Conservation (phyloP, 2,797 vertebrate genomes). For the Sebastes vulpes region DNA sequence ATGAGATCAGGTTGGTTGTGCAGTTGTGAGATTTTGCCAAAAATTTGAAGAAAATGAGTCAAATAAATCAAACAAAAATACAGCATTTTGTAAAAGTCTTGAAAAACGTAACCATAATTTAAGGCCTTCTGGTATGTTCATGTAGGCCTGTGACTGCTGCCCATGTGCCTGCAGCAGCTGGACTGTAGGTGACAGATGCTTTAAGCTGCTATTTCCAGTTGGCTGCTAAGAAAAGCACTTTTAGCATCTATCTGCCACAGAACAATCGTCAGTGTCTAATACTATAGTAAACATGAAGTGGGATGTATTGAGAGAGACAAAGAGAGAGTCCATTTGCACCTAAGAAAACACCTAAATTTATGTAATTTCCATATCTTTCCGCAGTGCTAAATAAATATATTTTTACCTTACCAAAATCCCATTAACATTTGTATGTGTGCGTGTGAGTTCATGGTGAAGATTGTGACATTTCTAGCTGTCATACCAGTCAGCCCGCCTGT, state of each 20-base stretch:
- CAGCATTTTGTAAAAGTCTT: neutral
- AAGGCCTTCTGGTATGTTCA: neutral
- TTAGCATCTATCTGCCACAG: constrained; percentile 45
- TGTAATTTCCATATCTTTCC: neutral
- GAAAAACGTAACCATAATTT: neutral
- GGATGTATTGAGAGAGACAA: neutral
- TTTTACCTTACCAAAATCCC: neutral
- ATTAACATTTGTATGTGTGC: neutral
- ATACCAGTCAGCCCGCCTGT: constrained; percentile 24
- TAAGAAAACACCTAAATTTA: neutral
- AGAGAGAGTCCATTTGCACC: neutral
- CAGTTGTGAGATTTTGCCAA: neutral
- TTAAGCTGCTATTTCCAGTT: constrained; percentile 57
- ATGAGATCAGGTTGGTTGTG: no score
- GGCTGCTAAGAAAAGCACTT: constrained; percentile 30
- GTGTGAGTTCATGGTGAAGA: constrained; percentile 8
- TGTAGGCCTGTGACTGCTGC: constrained; percentile 3
- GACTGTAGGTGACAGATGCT: constrained; percentile 66
- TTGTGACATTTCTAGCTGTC: constrained; percentile 36
- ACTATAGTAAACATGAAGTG: neutral
- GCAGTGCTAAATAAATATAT: neutral
- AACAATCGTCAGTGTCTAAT: neutral
- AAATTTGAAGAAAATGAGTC: neutral
- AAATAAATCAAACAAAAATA: neutral
- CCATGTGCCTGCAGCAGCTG: constrained; percentile 35